Conservation (phyloP, 2,113 vertebrate species). For the Amblyornis subalaris region DNA sequence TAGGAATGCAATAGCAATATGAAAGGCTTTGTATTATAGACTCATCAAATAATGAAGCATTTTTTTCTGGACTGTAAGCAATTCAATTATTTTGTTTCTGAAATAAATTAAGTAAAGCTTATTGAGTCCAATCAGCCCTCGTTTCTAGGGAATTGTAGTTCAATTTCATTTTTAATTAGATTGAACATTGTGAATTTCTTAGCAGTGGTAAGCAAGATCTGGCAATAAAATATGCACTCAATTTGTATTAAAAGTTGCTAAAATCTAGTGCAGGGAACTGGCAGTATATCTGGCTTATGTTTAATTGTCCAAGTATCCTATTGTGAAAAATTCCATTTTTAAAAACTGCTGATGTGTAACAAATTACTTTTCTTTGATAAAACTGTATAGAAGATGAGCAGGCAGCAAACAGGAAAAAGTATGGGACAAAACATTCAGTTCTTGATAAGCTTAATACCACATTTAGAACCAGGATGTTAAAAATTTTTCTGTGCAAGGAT, state of each 20-base stretch:
- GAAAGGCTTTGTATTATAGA: constrained; percentile 4
- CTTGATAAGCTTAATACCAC: not conserved
- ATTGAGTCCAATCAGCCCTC: constrained; percentile 66
- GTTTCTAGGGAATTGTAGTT: constrained; percentile 76
- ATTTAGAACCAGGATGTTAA: not conserved
- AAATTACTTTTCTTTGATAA: constrained; percentile 62
- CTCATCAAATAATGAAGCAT: constrained; percentile 50
- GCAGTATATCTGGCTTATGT: constrained; percentile 60
- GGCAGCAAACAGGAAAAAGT: constrained; percentile 39
- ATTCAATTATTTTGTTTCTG: constrained; percentile 76
- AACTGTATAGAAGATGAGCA: constrained; percentile 27
- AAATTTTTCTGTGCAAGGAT: not conserved
- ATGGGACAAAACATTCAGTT: not conserved
- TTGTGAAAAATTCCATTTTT: constrained; percentile 59
- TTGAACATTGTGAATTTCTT: constrained; percentile 69
- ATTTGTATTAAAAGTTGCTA: constrained; percentile 70
- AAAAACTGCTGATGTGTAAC: constrained; percentile 44
- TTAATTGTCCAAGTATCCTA: constrained; percentile 62
- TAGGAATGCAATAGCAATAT: constrained; percentile 1
- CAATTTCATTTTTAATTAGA: constrained; percentile 82
- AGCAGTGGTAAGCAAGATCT: constrained; percentile 68
- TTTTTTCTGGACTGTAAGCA: constrained; percentile 58
- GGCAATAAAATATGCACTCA: constrained; percentile 68
- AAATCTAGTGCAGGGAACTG: constrained; percentile 59
- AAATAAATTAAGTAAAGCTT: constrained; percentile 76